Conservation (phyloP, 2,888 invertebrate genomes). For the Calephelis perditalis region DNA sequence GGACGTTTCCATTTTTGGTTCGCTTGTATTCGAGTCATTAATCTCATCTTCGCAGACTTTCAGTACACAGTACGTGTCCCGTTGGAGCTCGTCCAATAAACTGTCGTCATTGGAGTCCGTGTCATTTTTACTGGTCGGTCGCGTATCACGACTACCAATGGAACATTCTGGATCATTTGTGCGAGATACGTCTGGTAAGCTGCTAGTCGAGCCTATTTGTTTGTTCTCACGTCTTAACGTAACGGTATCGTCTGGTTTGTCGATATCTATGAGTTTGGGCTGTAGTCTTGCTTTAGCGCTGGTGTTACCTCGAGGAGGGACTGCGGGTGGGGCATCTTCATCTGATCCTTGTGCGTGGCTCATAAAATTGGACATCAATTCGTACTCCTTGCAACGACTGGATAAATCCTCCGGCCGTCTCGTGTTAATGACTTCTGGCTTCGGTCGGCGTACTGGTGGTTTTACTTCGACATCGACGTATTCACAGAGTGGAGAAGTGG, state of each 20-base stretch:
- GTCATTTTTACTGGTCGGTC: conserved; percentile 35
- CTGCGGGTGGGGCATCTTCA: conserved; percentile 51
- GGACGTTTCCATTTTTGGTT: conserved; percentile 34
- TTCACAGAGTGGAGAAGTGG: conserved; percentile 41
- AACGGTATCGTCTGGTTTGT: conserved; percentile 84
- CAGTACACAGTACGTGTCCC: conserved; percentile 60
- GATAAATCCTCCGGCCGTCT: conserved; percentile 34
- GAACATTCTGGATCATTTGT: conserved; percentile 26
- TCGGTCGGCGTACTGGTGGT: conserved; percentile 41
- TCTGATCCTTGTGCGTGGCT: conserved; percentile 43
- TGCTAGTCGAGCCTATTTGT: conserved; percentile 57
- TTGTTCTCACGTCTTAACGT: conserved; percentile 49
- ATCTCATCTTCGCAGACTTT: conserved; percentile 62
- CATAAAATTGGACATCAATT: conserved; percentile 65
- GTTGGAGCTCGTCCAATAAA: conserved; percentile 62
- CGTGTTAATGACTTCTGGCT: conserved; percentile 35
- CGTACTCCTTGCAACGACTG: conserved; percentile 58
- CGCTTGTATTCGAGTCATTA: conserved; percentile 28
- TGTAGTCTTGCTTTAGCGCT: conserved; percentile 35
- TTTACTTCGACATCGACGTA: conserved; percentile 49
- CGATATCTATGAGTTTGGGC: conserved; percentile 44
- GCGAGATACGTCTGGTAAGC: conserved; percentile 32
- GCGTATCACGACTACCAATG: conserved; percentile 22
- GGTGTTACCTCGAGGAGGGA: conserved; percentile 46
- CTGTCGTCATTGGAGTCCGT: conserved; percentile 62